Base-by-base conservation (phyloP, 2,113 vertebrate genomes). In the Gnathonemus longibarbis region DNA sequence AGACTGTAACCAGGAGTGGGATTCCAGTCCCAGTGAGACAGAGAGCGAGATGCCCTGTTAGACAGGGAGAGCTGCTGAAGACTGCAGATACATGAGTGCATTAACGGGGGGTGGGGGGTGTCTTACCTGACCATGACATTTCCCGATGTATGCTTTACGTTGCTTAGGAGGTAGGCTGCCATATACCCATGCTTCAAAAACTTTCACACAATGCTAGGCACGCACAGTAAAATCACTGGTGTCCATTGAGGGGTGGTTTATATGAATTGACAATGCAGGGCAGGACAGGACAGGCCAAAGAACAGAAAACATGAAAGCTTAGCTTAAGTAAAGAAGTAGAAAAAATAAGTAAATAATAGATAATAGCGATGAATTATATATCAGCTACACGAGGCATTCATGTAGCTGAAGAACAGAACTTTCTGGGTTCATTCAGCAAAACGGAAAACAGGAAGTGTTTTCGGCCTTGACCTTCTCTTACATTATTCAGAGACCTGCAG, bases 341-440 rank as follows among this genome's bases (percentile, higher is more conserved):
- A 93, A 91, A 93, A 93, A 93, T 92, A 89, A 91, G 85, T 95
- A 93, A 95, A 96, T 95, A 94, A 95, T 95, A 92, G 91, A 96
- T 94, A 90, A 42, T 21, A 35, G 50, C 48, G n/a, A 93, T 94
- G 45, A 94, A 93, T 93, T 91, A 93, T 93, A 91, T 84, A 93
- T 91, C 77, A 42, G 88, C 89, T 90, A 93, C 93, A 93, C 88
- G 90, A 91, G 93, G 93, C 92, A 93, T 93, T 92, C 92, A 93
- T 91, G 92, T 91, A 90, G 88, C 90, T 62, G 89, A 91, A n/a
- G 91, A 89, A 77, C 87, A 88, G 90, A 90, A 52, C 45, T 90
- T 90, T 70, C 88, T 88, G 80, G 87, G 90, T 93, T 93, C 93
- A 93, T 93, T 94, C 92, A 94, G 91, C 91, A 91, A 92, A 91